Evolutionary conservation across 2,113 vertebrate genomes (phyloP).

Genomic region (Thamnophis sirtalis): DNA sequence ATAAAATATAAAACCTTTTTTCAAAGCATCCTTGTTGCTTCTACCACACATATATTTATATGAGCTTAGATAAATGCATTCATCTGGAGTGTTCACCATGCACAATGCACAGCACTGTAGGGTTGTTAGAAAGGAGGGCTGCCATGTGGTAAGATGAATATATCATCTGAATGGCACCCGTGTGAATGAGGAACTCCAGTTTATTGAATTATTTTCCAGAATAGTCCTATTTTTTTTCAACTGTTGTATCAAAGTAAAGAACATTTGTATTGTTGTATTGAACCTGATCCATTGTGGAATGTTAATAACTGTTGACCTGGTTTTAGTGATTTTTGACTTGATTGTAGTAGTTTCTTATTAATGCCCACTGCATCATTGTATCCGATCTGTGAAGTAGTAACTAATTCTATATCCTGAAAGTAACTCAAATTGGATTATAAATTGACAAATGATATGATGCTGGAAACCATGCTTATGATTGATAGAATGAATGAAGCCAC

Average conservation of each 20-base stretch:
- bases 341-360: background rate
- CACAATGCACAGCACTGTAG: background rate
- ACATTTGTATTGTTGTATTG: background rate
- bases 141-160: background rate
- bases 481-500: too few relatives aligned
- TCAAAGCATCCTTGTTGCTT: constrained; percentile 38
- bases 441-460: background rate
- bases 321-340: background rate
- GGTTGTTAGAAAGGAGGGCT: background rate
- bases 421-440: background rate
- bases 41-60: constrained; percentile 41
- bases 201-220: constrained; percentile 2
- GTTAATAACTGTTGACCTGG: background rate
- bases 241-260: background rate
- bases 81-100: background rate
- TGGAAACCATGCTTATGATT: background rate
- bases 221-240: background rate
- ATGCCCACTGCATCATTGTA: background rate
- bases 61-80: background rate
- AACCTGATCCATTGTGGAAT: background rate
- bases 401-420: background rate
- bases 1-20: constrained; percentile 47
- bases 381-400: background rate
- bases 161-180: constrained; percentile 35
- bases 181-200: constrained; percentile 26